phyloP scores from a whole-genome alignment of 2,113 vertebrate genomes.

The Leucosticte australis region DNA sequence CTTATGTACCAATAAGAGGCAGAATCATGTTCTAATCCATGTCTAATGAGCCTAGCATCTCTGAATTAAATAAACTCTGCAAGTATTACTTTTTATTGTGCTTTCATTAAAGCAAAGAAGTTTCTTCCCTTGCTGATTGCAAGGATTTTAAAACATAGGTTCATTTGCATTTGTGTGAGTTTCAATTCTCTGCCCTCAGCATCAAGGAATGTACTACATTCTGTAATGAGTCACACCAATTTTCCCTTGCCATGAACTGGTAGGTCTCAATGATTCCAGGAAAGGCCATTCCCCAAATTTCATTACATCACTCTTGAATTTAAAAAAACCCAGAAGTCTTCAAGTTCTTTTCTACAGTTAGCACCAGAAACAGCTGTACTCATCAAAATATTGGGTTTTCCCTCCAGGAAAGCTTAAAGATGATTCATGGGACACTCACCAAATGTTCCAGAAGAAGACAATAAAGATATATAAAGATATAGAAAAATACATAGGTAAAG shows the following conservation, averaged over 20 bases:
- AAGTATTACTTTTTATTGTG: conserved; percentile 37
- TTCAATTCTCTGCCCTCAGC: background rate
- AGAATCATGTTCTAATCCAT: background rate
- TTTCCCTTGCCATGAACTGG: background rate
- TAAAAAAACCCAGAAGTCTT: background rate
- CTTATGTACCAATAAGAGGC: background rate
- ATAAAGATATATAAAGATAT: background rate
- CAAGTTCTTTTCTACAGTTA: background rate
- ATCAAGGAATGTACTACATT: background rate
- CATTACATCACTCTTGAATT: background rate
- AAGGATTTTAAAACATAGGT: background rate
- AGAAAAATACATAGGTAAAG: background rate
- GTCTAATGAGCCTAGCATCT: background rate
- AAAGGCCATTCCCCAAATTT: background rate
- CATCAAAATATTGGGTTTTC: background rate
- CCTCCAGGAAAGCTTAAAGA: background rate
- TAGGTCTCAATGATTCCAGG: background rate
- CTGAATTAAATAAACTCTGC: conserved; percentile 41
- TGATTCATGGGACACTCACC: background rate
- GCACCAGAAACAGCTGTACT: background rate
- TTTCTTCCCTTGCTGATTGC: background rate
- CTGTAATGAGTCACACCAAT: background rate
- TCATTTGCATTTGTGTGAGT: background rate
- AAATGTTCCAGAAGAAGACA: background rate
- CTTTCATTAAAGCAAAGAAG: conserved; percentile 29